Evolutionary conservation across 2,113 vertebrate species (phyloP), one percentile per base, ranked within the genome.

Genomic region (Ibidorhyncha struthersii): DNA sequence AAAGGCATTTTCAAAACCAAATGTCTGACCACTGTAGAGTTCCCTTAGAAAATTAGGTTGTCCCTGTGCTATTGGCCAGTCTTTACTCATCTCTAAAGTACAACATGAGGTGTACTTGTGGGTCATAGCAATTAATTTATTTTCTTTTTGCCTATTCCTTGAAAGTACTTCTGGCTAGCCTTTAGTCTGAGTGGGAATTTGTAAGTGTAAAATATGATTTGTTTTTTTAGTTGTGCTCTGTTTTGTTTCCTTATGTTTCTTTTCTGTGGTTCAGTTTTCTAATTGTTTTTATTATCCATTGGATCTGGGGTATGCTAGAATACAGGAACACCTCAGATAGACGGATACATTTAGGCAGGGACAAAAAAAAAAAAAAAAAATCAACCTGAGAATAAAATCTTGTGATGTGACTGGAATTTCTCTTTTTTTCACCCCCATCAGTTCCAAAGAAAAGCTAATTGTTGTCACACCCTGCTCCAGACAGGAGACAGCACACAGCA

Each of bases 81-180:
- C 38, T 93, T 58, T 70, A 49, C 49, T 82, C 65, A 92, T 77
- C 22, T 90, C n/a, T 69, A 34, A 80, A 69, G 73, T 62, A 78
- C 18, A 87, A 36, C 32, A 25, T 26, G 41, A 12, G 66, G 20
- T 29, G 43, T 66, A 25, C 14, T 49, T 45, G 45, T 72, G 47
- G 25, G 30, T 72, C 26, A 53, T 10, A 72, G 53, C 62, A 90
- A 78, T 65, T 86, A 87, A 78, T 61, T 86, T 79, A 2, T 84
- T 84, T 78, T 74, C 18, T 86, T 88, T 78, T 72, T 79, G 47
- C 34, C 45, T 69, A 8, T 96, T 95, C 58, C 84, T 87, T 96
- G 74, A 73, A 79, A 85, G 73, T 65, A 47, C 14, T 87, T 59
- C 73, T 61, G 40, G 53, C 23, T 92, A 78, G n/a, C 67, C 40